Evolutionary conservation across 1,140 invertebrate species (phyloP), one percentile per base, ranked within the genome.

Genomic region (Thaumetopoea pityocampa): DNA sequence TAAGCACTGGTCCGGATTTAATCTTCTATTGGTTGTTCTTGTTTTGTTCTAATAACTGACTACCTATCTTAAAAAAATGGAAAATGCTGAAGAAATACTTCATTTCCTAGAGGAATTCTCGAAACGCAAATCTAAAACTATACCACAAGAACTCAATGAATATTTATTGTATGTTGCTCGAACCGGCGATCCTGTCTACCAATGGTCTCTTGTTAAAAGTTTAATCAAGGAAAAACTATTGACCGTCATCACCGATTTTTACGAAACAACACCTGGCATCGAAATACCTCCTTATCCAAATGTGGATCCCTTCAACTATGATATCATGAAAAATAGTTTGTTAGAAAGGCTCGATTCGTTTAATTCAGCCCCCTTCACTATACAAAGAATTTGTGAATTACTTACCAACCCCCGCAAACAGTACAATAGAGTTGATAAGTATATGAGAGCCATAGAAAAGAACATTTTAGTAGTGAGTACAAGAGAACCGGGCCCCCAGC

Each of bases 381-480:
- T 99, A 32, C 97, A 99, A 79, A 88, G 97, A 44, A 90, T 99
- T 24, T 98, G 96, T 83, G 98, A 99, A 81, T 85, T 99, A 2
- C 85, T 99, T 0, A 95, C 93, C 1, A 89, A 91, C 46, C 97
- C 97, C 3, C 88, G 91, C n/a, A 96, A 95, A 71, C 95, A 99
- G 68, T 99, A 99, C 74, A 96, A 94, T 63, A 88, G 96, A 42
- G 94, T 96, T 28, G 97, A 99, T 71, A 99, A 99, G 81, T 99
- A 95, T 71, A 94, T 99, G 91, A 86, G 97, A 33, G 97, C 96
- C 0, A 89, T 98, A 17, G 96, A 97, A 64, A 97, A 97, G 79
- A 98, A 97, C 71, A 93, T 98, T 47, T 82, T 97, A 54, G 96
- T 98, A 32, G 96, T 99, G 3, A 97, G 94, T 50, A 98, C 96